A percentile compares a stretch with the other conserved stretches of the same genome.
Evolutionary conservation across 2,113 vertebrate genomes (phyloP).

Genomic region (Macquaria ambigua): DNA sequence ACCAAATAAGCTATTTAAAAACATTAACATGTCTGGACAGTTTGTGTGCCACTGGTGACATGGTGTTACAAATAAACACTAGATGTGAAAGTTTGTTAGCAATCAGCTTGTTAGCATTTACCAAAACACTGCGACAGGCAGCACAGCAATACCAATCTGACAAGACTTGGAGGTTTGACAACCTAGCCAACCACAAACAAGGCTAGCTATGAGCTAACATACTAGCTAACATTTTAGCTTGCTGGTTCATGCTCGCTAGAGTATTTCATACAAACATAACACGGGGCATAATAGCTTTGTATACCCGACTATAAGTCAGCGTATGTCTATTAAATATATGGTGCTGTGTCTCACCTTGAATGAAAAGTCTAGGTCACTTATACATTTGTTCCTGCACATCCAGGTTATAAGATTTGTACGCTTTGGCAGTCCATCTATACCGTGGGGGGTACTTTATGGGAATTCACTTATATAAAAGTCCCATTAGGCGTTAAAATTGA

Average conservation of each 20-base stretch:
- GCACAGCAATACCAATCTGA: background rate
- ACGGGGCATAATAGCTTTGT: background rate
- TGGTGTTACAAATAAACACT: background rate
- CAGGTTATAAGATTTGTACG: conserved; percentile 58
- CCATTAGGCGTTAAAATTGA: rapidly evolving
- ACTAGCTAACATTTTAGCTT: conserved; percentile 21
- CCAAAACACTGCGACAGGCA: background rate
- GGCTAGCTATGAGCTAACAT: conserved; percentile 63
- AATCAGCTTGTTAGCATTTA: background rate
- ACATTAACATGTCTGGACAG: background rate
- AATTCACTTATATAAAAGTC: rapidly evolving
- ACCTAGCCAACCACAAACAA: conserved; percentile 41
- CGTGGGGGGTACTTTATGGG: background rate
- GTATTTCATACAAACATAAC: background rate
- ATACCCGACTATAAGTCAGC: background rate
- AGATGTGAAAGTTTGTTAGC: background rate
- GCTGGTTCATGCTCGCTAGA: background rate
- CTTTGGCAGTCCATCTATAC: background rate
- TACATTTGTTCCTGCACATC: conserved; percentile 69
- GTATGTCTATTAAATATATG: background rate
- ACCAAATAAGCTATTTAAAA: background rate
- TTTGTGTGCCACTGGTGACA: background rate
- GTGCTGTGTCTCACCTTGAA: conserved; percentile 77
- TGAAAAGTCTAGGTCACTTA: conserved; percentile 77
- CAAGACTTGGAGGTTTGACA: conserved; percentile 40